phyloP scores from a whole-genome alignment of 1,140 invertebrate genomes.

The Drosophila auraria region DNA sequence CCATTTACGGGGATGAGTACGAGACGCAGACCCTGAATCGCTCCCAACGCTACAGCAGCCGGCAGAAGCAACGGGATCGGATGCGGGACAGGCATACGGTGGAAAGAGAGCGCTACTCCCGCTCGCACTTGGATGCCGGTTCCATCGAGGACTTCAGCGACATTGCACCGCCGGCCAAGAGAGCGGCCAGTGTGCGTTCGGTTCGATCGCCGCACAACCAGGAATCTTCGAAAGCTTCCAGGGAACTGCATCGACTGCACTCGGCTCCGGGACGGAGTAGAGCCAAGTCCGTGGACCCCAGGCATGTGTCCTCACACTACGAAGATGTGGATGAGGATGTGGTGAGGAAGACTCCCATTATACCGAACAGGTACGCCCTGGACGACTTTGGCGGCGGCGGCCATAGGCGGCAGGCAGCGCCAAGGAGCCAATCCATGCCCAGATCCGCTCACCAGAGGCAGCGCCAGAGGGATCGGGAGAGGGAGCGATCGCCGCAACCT shows the following conservation, averaged over 20 bases:
- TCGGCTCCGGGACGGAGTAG: slow-evolving; percentile 66
- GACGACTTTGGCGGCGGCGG: slow-evolving; percentile 86
- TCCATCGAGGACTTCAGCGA: slow-evolving; percentile 74
- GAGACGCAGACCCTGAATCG: slow-evolving; percentile 74
- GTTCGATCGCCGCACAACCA: slow-evolving; percentile 71
- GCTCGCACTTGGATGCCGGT: slow-evolving; percentile 59
- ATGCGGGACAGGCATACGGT: slow-evolving; percentile 82
- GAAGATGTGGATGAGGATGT: slow-evolving; percentile 83
- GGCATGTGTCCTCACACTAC: slow-evolving; percentile 64
- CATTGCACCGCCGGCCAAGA: slow-evolving; percentile 64
- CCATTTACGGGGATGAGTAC: slow-evolving; percentile 75
- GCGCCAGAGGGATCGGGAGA: slow-evolving; percentile 52
- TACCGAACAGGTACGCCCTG: slow-evolving; percentile 90
- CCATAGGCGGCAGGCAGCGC: slow-evolving; percentile 40
- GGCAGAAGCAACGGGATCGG: slow-evolving; percentile 72
- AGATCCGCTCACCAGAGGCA: slow-evolving; percentile 72
- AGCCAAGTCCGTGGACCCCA: slow-evolving; percentile 83
- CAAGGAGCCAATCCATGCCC: slow-evolving; percentile 81
- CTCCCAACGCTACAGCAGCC: slow-evolving; percentile 86
- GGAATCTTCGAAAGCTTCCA: slow-evolving; percentile 57
- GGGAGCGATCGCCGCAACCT: slow-evolving; percentile 61
- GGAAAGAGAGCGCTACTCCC: slow-evolving; percentile 76
- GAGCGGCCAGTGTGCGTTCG: slow-evolving; percentile 71
- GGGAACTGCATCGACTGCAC: slow-evolving; percentile 73
- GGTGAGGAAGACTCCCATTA: slow-evolving; percentile 87